Base-by-base conservation (phyloP, 2,888 invertebrate genomes). In the Exocentrus adspersus region DNA sequence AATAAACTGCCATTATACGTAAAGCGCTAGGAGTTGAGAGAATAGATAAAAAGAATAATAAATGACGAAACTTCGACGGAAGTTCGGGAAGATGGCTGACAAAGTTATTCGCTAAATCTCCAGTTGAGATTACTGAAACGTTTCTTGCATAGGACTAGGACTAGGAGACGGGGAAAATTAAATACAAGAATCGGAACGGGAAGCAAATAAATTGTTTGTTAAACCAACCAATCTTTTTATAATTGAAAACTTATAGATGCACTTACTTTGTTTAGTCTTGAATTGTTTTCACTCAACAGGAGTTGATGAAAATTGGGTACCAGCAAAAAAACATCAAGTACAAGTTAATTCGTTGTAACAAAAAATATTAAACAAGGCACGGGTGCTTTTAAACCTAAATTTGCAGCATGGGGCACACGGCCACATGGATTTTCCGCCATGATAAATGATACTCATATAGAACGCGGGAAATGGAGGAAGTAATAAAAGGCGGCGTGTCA, bases 41-140 rank as follows among this genome's bases (percentile, higher is more conserved):
- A 30, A 51, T 24, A 30, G 50, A 51, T 51, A 51, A 51, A 51
- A 51, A 30, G 30, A 28, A 51, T 28, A 51, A 51, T 30, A 51
- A 51, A 51, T 14, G 50, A 28, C 50, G 16, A 28, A 51, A 51
- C 30, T 51, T 51, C 16, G 50, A 51, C 16, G 28, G 30, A 30
- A 30, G 6, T 51, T 14, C 17, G 17, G 30, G 17, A 14, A 51
- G 50, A 51, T 17, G 24, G 30, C 50, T 30, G 50, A 51, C 50
- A 28, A 51, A 30, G 43, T 21, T 48, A 21, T 6, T 51, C 24
- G 30, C 24, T 51, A 20, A 28, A 51, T 24, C 30, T 51, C 24
- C 14, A n/a, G 5, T 17, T 10, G 50, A 16, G 30, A 51, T 30
- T 51, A 28, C 6, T 12, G 24, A 16, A 51, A 30, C 43, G 16